Conservation (phyloP, 1,140 invertebrate genomes). For the Sesamia nonagrioides region DNA sequence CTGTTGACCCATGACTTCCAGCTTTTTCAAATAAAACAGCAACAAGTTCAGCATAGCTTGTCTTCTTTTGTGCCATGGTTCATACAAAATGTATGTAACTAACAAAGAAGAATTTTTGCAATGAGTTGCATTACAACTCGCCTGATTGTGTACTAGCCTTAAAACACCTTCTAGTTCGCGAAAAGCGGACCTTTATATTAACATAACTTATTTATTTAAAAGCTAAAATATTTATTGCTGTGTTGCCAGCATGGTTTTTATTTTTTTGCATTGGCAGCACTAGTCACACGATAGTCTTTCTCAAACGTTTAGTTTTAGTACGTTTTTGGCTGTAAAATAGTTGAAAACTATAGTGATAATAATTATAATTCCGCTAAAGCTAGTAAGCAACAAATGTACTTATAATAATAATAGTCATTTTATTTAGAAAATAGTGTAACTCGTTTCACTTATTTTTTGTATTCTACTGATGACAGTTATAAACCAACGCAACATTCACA, state of each 20-base stretch:
- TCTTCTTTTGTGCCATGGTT: too few species aligned
- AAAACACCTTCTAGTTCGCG: neutral
- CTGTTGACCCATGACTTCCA: too few species aligned
- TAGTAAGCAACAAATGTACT: slow-evolving; percentile 11
- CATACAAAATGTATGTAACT: too few species aligned
- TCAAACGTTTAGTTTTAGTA: neutral
- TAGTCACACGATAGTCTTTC: neutral
- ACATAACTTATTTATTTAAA: slow-evolving; percentile 7
- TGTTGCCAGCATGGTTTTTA: slow-evolving; percentile 5
- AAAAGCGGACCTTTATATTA: neutral
- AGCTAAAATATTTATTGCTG: slow-evolving; percentile 13
- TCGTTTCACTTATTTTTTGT: neutral
- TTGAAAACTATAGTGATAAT: slow-evolving; percentile 6
- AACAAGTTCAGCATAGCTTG: too few species aligned
- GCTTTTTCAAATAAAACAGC: too few species aligned
- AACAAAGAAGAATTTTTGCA: too few species aligned
- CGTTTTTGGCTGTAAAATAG: slow-evolving; percentile 29
- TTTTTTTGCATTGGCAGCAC: slow-evolving; percentile 17
- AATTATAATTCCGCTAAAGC: slow-evolving; percentile 10
- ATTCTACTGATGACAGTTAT: neutral
- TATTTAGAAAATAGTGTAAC: neutral
- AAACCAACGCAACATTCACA: too few species aligned
- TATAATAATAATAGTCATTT: slow-evolving; percentile 13
- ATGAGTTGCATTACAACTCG: too few species aligned
- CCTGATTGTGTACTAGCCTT: neutral